phyloP scores from a whole-genome alignment of 2,797 vertebrate species.

The Spea hammondii region DNA sequence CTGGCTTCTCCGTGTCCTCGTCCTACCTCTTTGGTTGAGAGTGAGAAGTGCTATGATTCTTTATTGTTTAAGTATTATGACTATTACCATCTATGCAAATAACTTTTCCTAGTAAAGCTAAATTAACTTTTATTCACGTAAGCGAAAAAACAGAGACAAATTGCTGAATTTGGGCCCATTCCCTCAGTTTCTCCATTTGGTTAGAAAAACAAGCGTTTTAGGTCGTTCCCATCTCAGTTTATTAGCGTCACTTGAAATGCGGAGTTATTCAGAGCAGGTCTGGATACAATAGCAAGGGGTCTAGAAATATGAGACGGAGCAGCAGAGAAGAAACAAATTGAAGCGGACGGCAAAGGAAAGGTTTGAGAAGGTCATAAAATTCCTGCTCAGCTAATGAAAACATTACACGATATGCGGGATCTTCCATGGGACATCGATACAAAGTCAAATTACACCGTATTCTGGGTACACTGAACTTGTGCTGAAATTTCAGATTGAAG shows the following conservation, averaged over 20 bases:
- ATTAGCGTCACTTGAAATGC: not conserved
- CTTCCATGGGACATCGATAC: not conserved
- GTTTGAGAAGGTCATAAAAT: constrained; percentile 2
- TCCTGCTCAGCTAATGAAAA: constrained; percentile 3
- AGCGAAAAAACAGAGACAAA: too few relatives aligned
- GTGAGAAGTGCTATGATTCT: too few relatives aligned
- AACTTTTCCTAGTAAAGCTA: too few relatives aligned
- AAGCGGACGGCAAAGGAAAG: constrained; percentile 4
- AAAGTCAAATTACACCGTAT: not conserved
- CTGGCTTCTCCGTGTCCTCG: too few relatives aligned
- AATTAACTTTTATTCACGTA: too few relatives aligned
- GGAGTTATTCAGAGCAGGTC: constrained; percentile 1
- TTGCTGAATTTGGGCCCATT: too few relatives aligned
- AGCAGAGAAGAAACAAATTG: constrained; percentile 1
- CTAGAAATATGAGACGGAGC: not conserved
- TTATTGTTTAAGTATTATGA: too few relatives aligned
- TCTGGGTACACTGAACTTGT: not conserved
- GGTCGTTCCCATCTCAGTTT: too few relatives aligned
- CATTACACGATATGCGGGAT: not conserved
- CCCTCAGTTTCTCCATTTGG: too few relatives aligned
- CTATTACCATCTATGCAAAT: too few relatives aligned
- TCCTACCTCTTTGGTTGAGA: too few relatives aligned
- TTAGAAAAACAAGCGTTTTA: too few relatives aligned
- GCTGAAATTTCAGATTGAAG: not conserved
- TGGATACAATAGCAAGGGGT: not conserved